phyloP scores from a whole-genome alignment of 2,888 invertebrate genomes.

The Hanleya hanleyi region DNA sequence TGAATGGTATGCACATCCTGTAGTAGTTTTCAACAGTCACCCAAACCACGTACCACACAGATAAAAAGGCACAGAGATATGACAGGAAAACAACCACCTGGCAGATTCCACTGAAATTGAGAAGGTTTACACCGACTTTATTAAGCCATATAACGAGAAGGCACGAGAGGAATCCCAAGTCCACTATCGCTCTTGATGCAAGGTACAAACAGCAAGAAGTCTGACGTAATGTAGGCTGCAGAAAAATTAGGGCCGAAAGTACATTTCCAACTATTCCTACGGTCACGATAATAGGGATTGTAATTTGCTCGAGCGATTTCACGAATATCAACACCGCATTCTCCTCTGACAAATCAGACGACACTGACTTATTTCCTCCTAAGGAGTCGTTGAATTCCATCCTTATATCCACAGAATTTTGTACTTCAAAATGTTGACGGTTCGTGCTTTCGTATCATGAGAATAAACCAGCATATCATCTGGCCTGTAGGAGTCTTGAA shows the following conservation, averaged over 20 bases:
- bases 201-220: conserved; percentile 86
- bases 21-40: conserved; percentile 89
- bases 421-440: too few species aligned
- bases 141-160: conserved; percentile 74
- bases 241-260: conserved; percentile 83
- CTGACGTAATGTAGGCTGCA: conserved; percentile 80
- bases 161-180: conserved; percentile 83
- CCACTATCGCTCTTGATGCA: conserved; percentile 84
- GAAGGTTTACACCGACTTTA: conserved; percentile 32
- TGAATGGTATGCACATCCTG: conserved; percentile 85
- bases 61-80: conserved; percentile 83
- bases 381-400: too few species aligned
- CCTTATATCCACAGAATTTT: too few species aligned
- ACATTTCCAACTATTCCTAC: conserved; percentile 85
- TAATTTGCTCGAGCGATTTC: conserved; percentile 76
- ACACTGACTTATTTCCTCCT: too few species aligned
- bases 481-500: too few species aligned
- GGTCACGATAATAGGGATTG: conserved; percentile 81
- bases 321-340: neutral
- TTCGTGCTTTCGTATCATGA: too few species aligned
- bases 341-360: too few species aligned
- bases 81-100: conserved; percentile 47
- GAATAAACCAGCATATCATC: too few species aligned
- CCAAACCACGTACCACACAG: conserved; percentile 88
- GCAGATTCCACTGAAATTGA: conserved; percentile 71